Base-by-base conservation (phyloP, 92 coral and sea anemone genomes). In the Porites divaricata region DNA sequence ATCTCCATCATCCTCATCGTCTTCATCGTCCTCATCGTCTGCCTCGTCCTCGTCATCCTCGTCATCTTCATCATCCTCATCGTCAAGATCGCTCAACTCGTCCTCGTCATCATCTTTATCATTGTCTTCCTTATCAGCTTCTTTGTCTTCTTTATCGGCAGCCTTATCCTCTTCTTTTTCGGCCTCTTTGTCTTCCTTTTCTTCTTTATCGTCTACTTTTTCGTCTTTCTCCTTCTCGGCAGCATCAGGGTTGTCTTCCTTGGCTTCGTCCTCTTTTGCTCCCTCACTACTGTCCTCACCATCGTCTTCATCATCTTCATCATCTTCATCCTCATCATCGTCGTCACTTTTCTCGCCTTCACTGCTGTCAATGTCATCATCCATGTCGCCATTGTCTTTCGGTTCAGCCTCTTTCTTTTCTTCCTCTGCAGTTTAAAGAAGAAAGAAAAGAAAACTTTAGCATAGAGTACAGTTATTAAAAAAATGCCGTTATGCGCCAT, bases 321-420 rank as follows among this genome's bases (percentile, higher is more conserved):
- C 79, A 20, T 77, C 91, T 74, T 80, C 73, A 10, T 61, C 52
- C 59, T 69, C 84, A 20, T 89, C 86, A 26, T 86, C 86, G 67
- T 66, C 87, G 52, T 85, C 93, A 8, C 75, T 81, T 12, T 77
- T 85, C 41, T 62, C 86, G 13, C 80, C 89, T 15, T 88, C 89
- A 51, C 79, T 88, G 62, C 89, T 88, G 71, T 78, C 64, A 66
- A 88, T 91, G 72, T 88, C 92, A 69, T 91, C 90, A 69, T 88
- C 94, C 75, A 89, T 79, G 50, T 89, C 93, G 10, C 93, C 93
- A 35, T 82, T 89, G 70, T 89, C 93, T 13, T 75, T 76, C 13
- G 74, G 89, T 14, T 67, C 90, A 4, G 84, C 90, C n/a, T 76
- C 84, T 45, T 81, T 67, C 28, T 82, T 53, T 73, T 80, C 63